Conservation (phyloP, 2,888 invertebrate genomes). For the Sarcophaga caerulescens region DNA sequence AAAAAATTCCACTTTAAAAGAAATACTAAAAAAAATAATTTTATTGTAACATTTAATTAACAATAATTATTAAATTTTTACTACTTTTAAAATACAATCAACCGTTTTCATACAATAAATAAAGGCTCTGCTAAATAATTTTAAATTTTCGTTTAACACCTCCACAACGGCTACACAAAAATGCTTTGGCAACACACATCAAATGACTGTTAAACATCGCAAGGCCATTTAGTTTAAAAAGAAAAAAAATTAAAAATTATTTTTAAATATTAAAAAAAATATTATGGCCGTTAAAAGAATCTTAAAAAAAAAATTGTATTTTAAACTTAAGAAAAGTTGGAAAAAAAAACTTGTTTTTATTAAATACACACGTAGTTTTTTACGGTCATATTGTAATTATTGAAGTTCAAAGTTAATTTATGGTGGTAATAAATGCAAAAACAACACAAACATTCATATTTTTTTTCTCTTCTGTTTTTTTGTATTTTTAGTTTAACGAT, state of each 20-base stretch:
- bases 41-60: neutral
- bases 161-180: neutral
- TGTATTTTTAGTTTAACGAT: neutral
- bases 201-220: slow-evolving; percentile 7
- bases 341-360: slow-evolving; percentile 43
- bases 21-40: neutral
- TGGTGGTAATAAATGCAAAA: slow-evolving; percentile 16
- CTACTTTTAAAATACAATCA: neutral
- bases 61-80: slow-evolving; percentile 6
- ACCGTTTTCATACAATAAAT: neutral
- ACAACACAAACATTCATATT: neutral
- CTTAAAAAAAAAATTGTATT: neutral
- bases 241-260: neutral
- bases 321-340: neutral
- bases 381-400: slow-evolving; percentile 34
- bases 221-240: slow-evolving; percentile 36
- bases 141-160: slow-evolving; percentile 21
- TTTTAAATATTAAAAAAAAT: slow-evolving; percentile 5
- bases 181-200: neutral
- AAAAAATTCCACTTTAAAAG: neutral
- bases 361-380: neutral
- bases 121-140: neutral
- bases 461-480: too few species aligned
- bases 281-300: neutral
- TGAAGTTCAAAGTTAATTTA: slow-evolving; percentile 63